phyloP scores from a whole-genome alignment of 1,140 invertebrate genomes.

The Drosophila tsacasi region DNA sequence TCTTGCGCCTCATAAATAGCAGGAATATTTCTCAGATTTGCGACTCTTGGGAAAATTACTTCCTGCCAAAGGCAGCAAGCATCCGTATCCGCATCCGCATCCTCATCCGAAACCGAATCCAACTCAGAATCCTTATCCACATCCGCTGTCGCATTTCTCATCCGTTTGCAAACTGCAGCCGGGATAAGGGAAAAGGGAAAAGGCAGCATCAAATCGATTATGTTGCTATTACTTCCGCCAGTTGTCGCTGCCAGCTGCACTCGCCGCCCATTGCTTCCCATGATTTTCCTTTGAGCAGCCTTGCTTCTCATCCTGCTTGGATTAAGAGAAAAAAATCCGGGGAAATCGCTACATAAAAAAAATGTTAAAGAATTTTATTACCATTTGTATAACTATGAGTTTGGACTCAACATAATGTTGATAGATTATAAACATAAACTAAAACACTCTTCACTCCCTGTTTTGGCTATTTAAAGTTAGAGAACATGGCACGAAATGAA shows the following conservation, averaged over 20 bases:
- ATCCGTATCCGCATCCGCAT: conserved; percentile 40
- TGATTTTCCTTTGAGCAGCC: conserved; percentile 24
- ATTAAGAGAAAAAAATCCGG: conserved; percentile 5
- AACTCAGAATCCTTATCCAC: conserved; percentile 13
- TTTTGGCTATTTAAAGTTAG: no score
- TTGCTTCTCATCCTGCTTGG: not conserved
- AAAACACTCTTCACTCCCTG: not conserved
- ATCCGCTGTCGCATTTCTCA: conserved; percentile 35
- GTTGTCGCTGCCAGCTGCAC: conserved; percentile 72
- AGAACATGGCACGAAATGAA: no score
- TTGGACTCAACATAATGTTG: not conserved
- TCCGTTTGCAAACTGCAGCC: conserved; percentile 71
- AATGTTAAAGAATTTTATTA: conserved; percentile 11
- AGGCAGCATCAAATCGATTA: conserved; percentile 75
- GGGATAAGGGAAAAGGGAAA: conserved; percentile 23
- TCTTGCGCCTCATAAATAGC: conserved; percentile 15
- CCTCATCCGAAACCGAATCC: conserved; percentile 18
- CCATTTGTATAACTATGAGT: not conserved
- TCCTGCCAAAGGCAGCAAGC: conserved; percentile 60
- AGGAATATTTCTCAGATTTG: conserved; percentile 47
- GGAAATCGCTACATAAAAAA: not conserved
- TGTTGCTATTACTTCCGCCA: conserved; percentile 83
- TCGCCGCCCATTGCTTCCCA: conserved; percentile 7
- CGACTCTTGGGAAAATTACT: conserved; percentile 69
- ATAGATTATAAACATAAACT: not conserved